Evolutionary conservation across 2,888 invertebrate genomes (phyloP), one percentile per base, ranked within the genome.

Genomic region (Rotaria magnacalcarata): DNA sequence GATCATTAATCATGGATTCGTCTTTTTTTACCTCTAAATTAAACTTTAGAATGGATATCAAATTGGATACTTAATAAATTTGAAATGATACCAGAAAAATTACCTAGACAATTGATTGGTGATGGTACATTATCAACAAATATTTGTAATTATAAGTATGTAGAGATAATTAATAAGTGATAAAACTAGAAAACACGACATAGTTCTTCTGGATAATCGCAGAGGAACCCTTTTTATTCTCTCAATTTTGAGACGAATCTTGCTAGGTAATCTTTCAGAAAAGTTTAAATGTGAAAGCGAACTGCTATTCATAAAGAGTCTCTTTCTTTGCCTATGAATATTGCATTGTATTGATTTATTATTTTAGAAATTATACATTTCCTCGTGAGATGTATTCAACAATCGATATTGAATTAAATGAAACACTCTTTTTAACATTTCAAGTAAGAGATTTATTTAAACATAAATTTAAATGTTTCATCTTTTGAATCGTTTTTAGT

Each of bases 21-120:
- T 50, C 4, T 50, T 50, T 50, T 50, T 50, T 50, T 50, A 50
- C 14, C 14, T 50, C 50, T 50, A 21, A 43, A 11, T 7, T 11
- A 8, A 80, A 10, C 41, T 6, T 24, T 47, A 80, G 75, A 80
- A 47, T 80, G 75, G 75, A 80, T 24, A 21, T 80, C 75, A 47
- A 80, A 47, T 80, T 80, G 75, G 75, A 80, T 80, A 47, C 47
- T 80, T 24, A 11, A 43, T 24, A 43, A 47, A 80, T 80, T 80
- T 43, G 75, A 80, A 80, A 21, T 80, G 11, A 80, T 80, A 43
- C 75, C 75, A 24, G 6, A 47, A 47, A 11, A 21, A 43, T 47
- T 80, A n/a, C 75, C 75, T 24, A 1, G 6, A 7, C 7, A 8
- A 21, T 80, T 43, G 75, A 67, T 67, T 67, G 34, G 67, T 67